Evolutionary conservation across 1,140 invertebrate species (phyloP), one percentile per base, ranked within the genome.

Genomic region (Dufourea novaeangliae): DNA sequence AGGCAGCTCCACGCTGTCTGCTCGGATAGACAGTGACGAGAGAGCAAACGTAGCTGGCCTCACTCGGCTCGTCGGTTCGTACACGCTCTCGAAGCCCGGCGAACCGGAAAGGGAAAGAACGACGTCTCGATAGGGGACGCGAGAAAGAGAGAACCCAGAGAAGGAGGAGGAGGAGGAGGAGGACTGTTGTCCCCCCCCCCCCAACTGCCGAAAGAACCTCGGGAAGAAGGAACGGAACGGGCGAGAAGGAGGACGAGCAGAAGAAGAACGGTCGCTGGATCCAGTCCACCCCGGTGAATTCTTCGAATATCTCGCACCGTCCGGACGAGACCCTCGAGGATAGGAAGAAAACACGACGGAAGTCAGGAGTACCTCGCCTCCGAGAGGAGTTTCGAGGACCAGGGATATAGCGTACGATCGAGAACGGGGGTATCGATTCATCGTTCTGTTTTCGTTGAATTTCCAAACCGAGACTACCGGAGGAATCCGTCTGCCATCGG

Each of bases 21-120:
- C 89, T 90, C 89, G 89, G 90, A 92, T 92, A 91, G 91, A 92
- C 91, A 92, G 90, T 92, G 91, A 92, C 91, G 91, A 92, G 90
- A 81, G 83, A 81, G 82, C 82, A 79, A 57, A 72, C 80, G 85
- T 80, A 69, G 81, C 73, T 82, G 75, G 76, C 57, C 79, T 69
- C 79, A 61, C 68, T 78, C 76, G 50, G 52, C 68, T 54, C 69
- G 64, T 37, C 62, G 61, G 79, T 82, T 82, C 68, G 63, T 73
- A 66, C 69, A 44, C 41, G 52, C 32, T 56, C 56, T 46, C 44
- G 73, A 17, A 69, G 57, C 66, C 54, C 27, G 29, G 32, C 25
- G 52, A 52, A 25, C 29, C 20, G 39, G 63, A 66, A 52, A 72
- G 59, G 61, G 50, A 44, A 64, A 72, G 62, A 72, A 80, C n/a